Conservation (phyloP, 1,140 invertebrate species). For the Aphaenogaster floridana region DNA sequence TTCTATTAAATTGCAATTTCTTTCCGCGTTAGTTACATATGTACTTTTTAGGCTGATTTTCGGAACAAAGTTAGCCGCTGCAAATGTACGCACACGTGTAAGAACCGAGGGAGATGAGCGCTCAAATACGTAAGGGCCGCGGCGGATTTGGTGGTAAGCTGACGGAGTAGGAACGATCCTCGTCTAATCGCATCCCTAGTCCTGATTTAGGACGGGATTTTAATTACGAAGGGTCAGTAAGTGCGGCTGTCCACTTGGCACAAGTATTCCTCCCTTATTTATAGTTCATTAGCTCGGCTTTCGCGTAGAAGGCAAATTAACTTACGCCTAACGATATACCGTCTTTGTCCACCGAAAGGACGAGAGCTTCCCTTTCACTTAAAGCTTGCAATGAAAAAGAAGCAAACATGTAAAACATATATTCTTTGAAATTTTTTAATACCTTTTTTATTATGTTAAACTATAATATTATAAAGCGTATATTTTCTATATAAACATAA, state of each 20-base stretch:
- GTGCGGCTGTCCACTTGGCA: slow-evolving; percentile 72
- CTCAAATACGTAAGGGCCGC: slow-evolving; percentile 61
- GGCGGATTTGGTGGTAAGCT: slow-evolving; percentile 74
- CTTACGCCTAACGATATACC: slow-evolving; percentile 54
- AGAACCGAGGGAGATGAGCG: slow-evolving; percentile 56
- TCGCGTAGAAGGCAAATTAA: slow-evolving; percentile 75
- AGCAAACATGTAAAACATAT: not conserved
- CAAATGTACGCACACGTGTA: slow-evolving; percentile 34
- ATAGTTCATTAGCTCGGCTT: slow-evolving; percentile 78
- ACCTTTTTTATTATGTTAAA: not conserved
- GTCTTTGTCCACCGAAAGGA: slow-evolving; percentile 39
- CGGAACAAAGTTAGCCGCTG: not conserved
- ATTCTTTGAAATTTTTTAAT: not conserved
- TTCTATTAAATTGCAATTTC: not conserved
- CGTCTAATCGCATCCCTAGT: slow-evolving; percentile 80
- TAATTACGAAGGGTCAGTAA: slow-evolving; percentile 83
- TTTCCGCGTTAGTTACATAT: not conserved
- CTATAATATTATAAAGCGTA: not conserved
- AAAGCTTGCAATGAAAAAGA: not conserved
- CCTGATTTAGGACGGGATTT: slow-evolving; percentile 83
- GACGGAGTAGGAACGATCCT: slow-evolving; percentile 65
- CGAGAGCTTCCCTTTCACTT: slow-evolving; percentile 11
- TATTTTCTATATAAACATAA: not conserved
- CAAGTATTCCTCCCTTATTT: slow-evolving; percentile 77
- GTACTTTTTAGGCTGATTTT: not conserved